phyloP scores from a whole-genome alignment of 2,797 vertebrate genomes.

The Thalassophryne amazonica region DNA sequence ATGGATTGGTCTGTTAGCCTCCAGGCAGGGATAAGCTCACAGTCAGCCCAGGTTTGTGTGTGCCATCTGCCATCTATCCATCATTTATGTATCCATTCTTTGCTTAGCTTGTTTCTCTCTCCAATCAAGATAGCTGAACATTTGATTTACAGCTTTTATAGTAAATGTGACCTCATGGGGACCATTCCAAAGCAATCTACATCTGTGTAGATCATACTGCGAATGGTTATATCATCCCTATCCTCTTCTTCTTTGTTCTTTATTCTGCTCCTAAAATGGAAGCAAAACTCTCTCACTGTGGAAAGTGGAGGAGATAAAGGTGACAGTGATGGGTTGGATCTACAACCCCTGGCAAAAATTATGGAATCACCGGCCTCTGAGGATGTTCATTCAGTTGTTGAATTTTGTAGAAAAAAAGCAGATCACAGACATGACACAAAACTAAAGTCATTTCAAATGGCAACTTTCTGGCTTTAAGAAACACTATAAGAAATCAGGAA shows the following conservation, averaged over 20 bases:
- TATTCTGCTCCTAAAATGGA: conserved; percentile 23
- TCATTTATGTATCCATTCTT: conserved; percentile 58
- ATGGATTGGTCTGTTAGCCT: conserved; percentile 51
- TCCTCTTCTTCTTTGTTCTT: not conserved
- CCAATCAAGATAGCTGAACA: conserved; percentile 67
- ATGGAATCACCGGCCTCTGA: too few relatives aligned
- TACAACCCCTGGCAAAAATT: too few relatives aligned
- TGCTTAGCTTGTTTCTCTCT: conserved; percentile 55
- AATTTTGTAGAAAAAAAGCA: too few relatives aligned
- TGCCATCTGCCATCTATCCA: conserved; percentile 63
- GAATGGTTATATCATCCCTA: conserved; percentile 43
- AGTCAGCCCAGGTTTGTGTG: conserved; percentile 67
- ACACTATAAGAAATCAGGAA: too few relatives aligned
- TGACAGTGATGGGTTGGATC: conserved; percentile 50
- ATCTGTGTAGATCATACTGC: conserved; percentile 54
- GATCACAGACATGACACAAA: too few relatives aligned
- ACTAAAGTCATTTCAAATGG: too few relatives aligned
- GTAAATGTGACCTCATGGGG: conserved; percentile 61
- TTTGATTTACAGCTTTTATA: conserved; percentile 68
- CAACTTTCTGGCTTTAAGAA: too few relatives aligned
- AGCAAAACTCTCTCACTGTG: conserved; percentile 44
- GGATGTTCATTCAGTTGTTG: too few relatives aligned
- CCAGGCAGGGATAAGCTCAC: conserved; percentile 51
- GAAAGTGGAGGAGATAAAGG: conserved; percentile 12
- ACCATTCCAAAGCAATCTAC: conserved; percentile 56